Conservation (phyloP, 2,113 vertebrate genomes). For the Hippocampus guttulatus region DNA sequence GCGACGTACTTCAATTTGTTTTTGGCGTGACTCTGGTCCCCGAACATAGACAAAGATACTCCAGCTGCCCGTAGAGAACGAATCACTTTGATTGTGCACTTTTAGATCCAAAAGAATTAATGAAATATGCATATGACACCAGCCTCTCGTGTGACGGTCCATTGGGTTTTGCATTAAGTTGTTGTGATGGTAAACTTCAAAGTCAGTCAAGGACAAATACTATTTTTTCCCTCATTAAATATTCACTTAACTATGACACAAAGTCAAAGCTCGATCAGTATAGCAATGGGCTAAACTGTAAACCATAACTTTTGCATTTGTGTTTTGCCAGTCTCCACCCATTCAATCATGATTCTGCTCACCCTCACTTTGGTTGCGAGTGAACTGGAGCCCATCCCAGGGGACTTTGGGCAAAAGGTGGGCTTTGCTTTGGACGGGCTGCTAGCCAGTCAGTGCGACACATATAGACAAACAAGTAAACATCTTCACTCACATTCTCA, state of each 20-base stretch:
- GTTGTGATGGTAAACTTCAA: not conserved
- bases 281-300: not conserved
- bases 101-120: not conserved
- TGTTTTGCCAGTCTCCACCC: no score
- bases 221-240: not conserved
- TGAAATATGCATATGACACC: slow-evolving; percentile 6
- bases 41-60: slow-evolving; percentile 34
- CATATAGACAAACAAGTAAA: no score
- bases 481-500: no score
- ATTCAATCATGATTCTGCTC: no score
- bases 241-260: not conserved
- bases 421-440: no score
- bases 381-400: no score
- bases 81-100: slow-evolving; percentile 1
- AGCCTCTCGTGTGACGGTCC: not conserved
- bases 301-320: not conserved
- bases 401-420: no score
- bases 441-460: no score
- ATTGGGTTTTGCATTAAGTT: slow-evolving; percentile 3
- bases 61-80: slow-evolving; percentile 6
- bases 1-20: slow-evolving; percentile 8
- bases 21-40: slow-evolving; percentile 14
- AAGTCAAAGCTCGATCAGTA: not conserved
- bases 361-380: no score
- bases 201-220: not conserved